Base-by-base conservation (phyloP, 2,113 vertebrate species). In the Cairina moschata region DNA sequence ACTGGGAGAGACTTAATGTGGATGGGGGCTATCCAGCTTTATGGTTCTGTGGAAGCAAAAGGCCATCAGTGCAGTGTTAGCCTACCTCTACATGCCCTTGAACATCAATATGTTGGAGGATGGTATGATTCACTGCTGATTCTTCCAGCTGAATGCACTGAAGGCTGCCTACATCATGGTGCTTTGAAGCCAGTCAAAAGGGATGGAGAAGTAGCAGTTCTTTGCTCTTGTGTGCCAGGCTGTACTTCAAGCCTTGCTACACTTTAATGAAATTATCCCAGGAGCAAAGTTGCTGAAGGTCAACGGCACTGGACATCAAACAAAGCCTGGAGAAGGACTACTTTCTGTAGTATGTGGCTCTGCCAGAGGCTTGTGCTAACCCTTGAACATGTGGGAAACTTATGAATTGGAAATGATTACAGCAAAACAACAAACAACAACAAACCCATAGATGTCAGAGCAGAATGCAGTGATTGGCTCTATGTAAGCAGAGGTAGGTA, bases 91-190 rank as follows among this genome's bases (percentile, higher is more conserved):
- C 21, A n/a, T 32, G 12, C 13, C 1, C 3, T 54, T 72, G 34
- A 88, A 22, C 54, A 68, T 4, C 17, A 46, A 13, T 14, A 16
- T 26, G 21, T 38, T 54, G 36, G 23, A 40, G 56, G 62, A 67
- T 67, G 67, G 46, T 40, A 13, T 86, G 72, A 84, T 40, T 88
- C 85, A 80, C 0, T 77, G 75, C 78, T 90, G 83, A 94, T 90
- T 89, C 71, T 96, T 96, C 88, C 73, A 88, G 81, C 17, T 86
- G 93, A 93, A 90, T 62, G 86, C 86, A 74, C 55, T 48, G 13
- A 86, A 56, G 42, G 44, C 31, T 76, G 90, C 79, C 79, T 71
- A 10, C 40, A 60, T 79, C 50, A 67, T 80, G 48, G 26, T 48
- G 58, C 74, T 92, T 76, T 75, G 81, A 87, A 68, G 74, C 29